Evolutionary conservation across 2,888 invertebrate genomes (phyloP).

Genomic region (Zelleria hepariella): DNA sequence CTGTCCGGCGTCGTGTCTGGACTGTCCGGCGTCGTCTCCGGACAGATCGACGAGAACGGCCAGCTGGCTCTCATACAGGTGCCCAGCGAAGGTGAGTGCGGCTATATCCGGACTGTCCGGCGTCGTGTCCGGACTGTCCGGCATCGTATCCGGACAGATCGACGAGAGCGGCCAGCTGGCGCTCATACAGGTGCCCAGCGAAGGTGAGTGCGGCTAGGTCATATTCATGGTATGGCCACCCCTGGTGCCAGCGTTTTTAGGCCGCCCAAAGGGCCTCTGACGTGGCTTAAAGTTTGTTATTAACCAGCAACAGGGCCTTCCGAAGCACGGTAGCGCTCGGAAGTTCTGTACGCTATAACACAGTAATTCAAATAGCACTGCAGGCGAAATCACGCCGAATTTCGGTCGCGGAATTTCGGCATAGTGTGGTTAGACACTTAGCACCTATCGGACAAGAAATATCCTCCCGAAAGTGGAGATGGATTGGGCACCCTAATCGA

Average conservation of each 20-base stretch:
- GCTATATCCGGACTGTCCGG: too few relatives aligned
- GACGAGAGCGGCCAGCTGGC: slow-evolving; percentile 56
- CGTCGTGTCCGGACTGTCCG: slow-evolving; percentile 44
- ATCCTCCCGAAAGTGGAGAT: too few relatives aligned
- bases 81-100: slow-evolving; percentile 1
- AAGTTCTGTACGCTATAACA: background rate
- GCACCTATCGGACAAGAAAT: too few relatives aligned
- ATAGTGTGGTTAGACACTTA: background rate
- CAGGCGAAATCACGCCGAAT: too few relatives aligned
- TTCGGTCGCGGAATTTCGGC: background rate
- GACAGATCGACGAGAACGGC: slow-evolving; percentile 59
- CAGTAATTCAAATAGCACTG: too few relatives aligned
- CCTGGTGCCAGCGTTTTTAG: too few relatives aligned
- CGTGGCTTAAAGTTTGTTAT: too few relatives aligned
- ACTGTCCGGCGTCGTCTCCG: slow-evolving; percentile 47
- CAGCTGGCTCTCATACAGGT: slow-evolving; percentile 44
- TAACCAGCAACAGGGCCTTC: too few relatives aligned
- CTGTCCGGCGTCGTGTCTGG: too few relatives aligned
- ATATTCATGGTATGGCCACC: too few relatives aligned
- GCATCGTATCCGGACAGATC: slow-evolving; percentile 53
- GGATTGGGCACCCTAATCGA: too few relatives aligned
- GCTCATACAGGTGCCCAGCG: slow-evolving; percentile 29
- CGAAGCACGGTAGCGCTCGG: background rate
- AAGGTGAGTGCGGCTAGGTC: background rate
- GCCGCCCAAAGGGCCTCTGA: too few relatives aligned